A percentile compares a stretch with the other conserved stretches of the same genome.
Evolutionary conservation across 2,888 invertebrate genomes (phyloP).

Genomic region (Meiosimyza decipiens): DNA sequence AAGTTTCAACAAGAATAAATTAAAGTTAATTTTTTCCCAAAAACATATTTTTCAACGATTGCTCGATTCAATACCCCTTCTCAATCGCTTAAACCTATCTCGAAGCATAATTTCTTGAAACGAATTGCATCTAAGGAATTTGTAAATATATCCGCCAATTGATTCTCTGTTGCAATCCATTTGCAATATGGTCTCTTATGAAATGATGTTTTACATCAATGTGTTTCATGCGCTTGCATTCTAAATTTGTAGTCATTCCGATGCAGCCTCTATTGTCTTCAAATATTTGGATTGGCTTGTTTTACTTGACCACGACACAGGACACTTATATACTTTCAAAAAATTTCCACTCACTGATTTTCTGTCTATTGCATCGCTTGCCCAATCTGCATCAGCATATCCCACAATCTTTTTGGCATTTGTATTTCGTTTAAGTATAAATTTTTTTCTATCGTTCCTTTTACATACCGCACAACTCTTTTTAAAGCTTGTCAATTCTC

Average conservation of each 20-base stretch:
- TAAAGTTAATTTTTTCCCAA: no score
- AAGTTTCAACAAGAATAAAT: no score
- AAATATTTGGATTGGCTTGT: conserved; percentile 7
- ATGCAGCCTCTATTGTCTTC: conserved; percentile 8
- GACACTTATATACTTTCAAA: conserved; percentile 35
- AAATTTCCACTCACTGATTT: conserved; percentile 39
- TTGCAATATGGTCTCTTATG: conserved; percentile 5
- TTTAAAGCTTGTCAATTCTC: conserved; percentile 17
- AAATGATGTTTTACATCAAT: conserved; percentile 15
- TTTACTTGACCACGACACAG: conserved; percentile 35
- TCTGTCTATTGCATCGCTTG: conserved; percentile 28
- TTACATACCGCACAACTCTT: neutral
- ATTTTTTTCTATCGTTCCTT: neutral
- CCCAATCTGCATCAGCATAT: conserved; percentile 32
- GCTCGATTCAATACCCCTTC: no score
- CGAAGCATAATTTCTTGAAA: no score
- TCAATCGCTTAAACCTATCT: no score
- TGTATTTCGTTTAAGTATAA: neutral
- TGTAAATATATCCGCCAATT: neutral
- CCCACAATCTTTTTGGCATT: neutral
- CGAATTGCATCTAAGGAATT: no score
- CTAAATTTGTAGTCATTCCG: conserved; percentile 1
- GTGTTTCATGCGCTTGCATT: neutral
- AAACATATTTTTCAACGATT: no score
- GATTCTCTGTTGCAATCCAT: neutral